Conservation (phyloP, 2,888 invertebrate genomes). For the Chymomyza fuscimana region DNA sequence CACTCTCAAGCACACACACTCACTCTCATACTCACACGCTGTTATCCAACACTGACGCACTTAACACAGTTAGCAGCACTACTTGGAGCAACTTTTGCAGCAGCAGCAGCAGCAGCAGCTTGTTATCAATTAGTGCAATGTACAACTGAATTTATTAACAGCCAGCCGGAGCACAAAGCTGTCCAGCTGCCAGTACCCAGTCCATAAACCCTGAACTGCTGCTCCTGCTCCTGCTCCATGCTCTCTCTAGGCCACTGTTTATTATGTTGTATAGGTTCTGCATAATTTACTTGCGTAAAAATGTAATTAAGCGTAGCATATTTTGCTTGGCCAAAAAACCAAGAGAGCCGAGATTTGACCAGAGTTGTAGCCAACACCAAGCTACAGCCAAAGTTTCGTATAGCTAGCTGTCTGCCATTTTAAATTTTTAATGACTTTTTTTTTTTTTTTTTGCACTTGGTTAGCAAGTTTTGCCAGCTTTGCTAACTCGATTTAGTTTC, state of each 20-base stretch:
- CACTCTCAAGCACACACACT: constrained; percentile 9
- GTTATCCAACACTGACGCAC: constrained; percentile 27
- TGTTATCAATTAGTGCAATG: constrained; percentile 70
- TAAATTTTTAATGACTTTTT: constrained; percentile 58
- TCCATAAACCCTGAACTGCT: neutral
- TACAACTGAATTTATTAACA: constrained; percentile 64
- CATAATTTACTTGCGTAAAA: constrained; percentile 67
- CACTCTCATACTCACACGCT: constrained; percentile 10
- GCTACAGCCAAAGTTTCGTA: neutral
- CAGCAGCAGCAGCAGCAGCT: constrained; percentile 27
- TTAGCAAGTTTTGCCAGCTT: neutral
- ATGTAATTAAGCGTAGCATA: constrained; percentile 65
- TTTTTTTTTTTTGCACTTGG: neutral
- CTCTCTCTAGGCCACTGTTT: constrained; percentile 45
- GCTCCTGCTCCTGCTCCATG: neutral
- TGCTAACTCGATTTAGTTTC: neutral
- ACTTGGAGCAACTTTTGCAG: constrained; percentile 39
- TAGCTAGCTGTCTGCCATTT: constrained; percentile 13
- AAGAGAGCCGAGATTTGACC: neutral
- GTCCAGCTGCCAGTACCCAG: neutral
- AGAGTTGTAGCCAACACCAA: neutral
- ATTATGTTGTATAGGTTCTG: constrained; percentile 65
- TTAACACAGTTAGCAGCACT: constrained; percentile 6
- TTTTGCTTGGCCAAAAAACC: neutral
- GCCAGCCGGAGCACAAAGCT: constrained; percentile 40